Percentiles rank a stretch among this genome's conserved stretches.
phyloP scores from a whole-genome alignment of 2,113 vertebrate genomes.

The Triplophysa rosa region DNA sequence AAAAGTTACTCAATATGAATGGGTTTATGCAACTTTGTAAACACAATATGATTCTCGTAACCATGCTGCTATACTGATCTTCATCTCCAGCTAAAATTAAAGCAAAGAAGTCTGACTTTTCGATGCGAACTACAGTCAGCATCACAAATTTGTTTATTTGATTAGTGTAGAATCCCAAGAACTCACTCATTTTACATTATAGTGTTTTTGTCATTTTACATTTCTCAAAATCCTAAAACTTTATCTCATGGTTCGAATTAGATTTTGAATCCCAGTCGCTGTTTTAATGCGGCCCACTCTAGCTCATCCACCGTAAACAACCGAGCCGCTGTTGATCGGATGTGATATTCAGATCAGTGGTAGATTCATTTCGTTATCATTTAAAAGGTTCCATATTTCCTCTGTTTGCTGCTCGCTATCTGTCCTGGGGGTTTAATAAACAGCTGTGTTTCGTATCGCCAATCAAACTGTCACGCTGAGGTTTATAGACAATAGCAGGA shows the following conservation, averaged over 20 bases:
- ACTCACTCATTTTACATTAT: background rate
- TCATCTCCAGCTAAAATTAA: too few relatives aligned
- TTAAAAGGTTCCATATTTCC: background rate
- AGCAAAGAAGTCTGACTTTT: too few relatives aligned
- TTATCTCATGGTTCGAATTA: background rate
- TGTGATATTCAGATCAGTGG: background rate
- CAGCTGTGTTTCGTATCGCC: slow-evolving; percentile 49
- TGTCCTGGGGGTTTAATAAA: slow-evolving; percentile 51
- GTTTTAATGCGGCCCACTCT: background rate
- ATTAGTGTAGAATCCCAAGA: background rate
- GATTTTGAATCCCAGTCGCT: background rate
- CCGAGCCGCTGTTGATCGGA: background rate
- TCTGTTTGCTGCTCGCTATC: slow-evolving; percentile 4
- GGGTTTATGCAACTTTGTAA: too few relatives aligned
- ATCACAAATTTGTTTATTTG: too few relatives aligned
- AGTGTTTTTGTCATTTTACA: background rate
- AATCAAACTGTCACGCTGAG: slow-evolving; percentile 52
- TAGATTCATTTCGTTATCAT: slow-evolving; percentile 5
- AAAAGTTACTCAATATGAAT: too few relatives aligned
- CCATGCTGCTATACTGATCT: too few relatives aligned
- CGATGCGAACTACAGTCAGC: too few relatives aligned
- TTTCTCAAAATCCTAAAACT: background rate
- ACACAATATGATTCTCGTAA: too few relatives aligned
- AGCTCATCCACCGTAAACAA: background rate
- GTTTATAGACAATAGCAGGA: slow-evolving; percentile 41